Evolutionary conservation across 1,140 invertebrate species (phyloP).

Genomic region (Drosophila eugracilis): DNA sequence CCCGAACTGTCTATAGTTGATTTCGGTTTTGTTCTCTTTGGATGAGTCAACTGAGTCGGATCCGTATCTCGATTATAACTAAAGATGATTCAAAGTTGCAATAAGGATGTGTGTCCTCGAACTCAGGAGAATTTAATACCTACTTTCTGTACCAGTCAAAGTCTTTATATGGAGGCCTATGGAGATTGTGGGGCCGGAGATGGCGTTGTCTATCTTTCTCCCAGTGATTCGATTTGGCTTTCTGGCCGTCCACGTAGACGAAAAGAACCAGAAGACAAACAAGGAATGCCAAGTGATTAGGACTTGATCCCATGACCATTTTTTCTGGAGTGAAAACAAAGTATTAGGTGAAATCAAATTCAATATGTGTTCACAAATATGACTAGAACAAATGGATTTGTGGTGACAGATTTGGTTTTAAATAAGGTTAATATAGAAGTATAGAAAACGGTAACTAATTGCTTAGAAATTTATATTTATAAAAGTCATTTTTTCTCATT

Average conservation of each 20-base stretch:
- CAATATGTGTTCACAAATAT: neutral
- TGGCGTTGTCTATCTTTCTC: slow-evolving; percentile 21
- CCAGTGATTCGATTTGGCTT: neutral
- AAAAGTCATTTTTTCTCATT: neutral
- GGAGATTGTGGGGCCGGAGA: slow-evolving; percentile 38
- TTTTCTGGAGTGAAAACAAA: neutral
- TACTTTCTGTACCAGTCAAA: slow-evolving; percentile 29
- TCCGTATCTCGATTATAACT: slow-evolving; percentile 4
- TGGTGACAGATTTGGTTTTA: neutral
- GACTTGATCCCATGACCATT: neutral
- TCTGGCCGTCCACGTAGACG: slow-evolving; percentile 1
- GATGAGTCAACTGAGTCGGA: neutral
- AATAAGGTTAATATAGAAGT: neutral
- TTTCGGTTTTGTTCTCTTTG: neutral
- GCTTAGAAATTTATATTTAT: neutral
- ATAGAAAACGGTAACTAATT: neutral
- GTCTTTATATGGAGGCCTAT: slow-evolving; percentile 25
- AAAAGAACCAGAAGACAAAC: neutral
- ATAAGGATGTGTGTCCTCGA: neutral
- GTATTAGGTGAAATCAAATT: neutral
- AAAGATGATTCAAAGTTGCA: too few relatives aligned
- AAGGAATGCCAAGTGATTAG: neutral
- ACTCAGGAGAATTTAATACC: neutral
- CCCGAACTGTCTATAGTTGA: too few relatives aligned
- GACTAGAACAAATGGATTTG: slow-evolving; percentile 2